Evolutionary conservation across 2,888 invertebrate genomes (phyloP), one percentile per base, ranked within the genome.

Genomic region (Thalpophila matura): DNA sequence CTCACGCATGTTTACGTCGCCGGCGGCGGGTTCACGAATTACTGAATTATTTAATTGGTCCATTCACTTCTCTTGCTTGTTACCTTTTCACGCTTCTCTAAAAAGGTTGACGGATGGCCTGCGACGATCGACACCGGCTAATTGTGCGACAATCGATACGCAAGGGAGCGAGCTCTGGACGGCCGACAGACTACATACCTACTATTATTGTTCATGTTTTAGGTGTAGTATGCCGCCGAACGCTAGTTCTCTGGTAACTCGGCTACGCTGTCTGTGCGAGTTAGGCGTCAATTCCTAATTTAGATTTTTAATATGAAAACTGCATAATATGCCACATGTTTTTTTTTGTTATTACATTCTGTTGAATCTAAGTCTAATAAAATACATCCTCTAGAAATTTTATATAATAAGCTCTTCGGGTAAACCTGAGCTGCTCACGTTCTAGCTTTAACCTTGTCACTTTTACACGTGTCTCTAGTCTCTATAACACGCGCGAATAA

Each of bases 1-100:
- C 91, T 88, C 92, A 93, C 93, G 94, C 93, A 89, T 94, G 94
- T 95, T 95, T 95, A 95, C 94, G 93, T 93, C 93, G 93, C 89
- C 91, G 90, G 81, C 91, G 90, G 88, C 91, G 90, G 89, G 89
- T 89, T 86, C 88, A 89, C 91, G 92, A 92, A 93, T 94, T 94
- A 93, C 92, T 95, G 89, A 94, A 95, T 93, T 93, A 95, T 95
- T 94, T 93, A 94, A 94, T 94, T 94, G 92, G 92, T 90, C 93
- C 94, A 95, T 95, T 95, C 94, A 94, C 90, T 91, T 91, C 87
- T 90, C 88, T 83, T 87, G 88, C 87, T 88, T 89, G 89, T 89
- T 91, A 91, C 92, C 92, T 93, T 92, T 91, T 91, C 92, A 89
- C 92, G 92, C 90, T 90, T 86, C 88, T 87, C 85, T 84, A 82